Percentiles rank a stretch among this genome's conserved stretches.
These are phyloP conservation scores for Brachionichthys hirsutus DNA, from an alignment of 2,113 vertebrate genomes.

Conservation along the genomic window DNA sequence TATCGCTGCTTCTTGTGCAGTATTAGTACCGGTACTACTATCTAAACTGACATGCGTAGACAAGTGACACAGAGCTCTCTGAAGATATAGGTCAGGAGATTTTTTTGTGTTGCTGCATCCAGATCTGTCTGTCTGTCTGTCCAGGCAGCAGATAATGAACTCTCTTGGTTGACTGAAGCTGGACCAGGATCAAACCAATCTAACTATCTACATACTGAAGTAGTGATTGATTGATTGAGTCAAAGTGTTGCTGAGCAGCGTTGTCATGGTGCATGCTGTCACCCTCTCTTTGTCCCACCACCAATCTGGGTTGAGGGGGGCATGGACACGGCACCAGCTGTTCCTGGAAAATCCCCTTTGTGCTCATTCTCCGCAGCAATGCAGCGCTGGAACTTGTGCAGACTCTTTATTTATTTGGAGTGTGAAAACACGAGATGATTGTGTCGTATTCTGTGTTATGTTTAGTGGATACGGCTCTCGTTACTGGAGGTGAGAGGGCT, in stretches of 20 bases:
- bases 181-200: too few species aligned
- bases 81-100: constrained; percentile 62
- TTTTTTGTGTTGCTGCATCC: constrained; percentile 34
- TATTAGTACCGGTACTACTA: constrained; percentile 29
- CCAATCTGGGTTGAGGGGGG: constrained; percentile 38
- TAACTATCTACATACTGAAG: constrained; percentile 47
- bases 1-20: constrained; percentile 43
- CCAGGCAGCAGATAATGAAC: too few species aligned
- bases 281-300: constrained; percentile 54
- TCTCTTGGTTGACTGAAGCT: constrained; percentile 19
- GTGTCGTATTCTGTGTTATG: constrained; percentile 27
- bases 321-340: constrained; percentile 58
- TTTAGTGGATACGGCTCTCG: constrained; percentile 13
- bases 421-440: constrained; percentile 21
- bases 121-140: too few species aligned
- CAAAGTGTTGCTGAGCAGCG: constrained; percentile 59
- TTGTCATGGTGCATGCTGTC: constrained; percentile 50
- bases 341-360: constrained; percentile 63
- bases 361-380: constrained; percentile 32
- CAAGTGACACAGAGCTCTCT: constrained; percentile 39
- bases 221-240: constrained; percentile 56
- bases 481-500: constrained; percentile 25
- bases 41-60: constrained; percentile 43
- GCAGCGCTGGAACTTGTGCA: constrained; percentile 4
- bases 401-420: constrained; percentile 29